Conservation (phyloP, 2,113 vertebrate genomes). For the Petaurus breviceps region DNA sequence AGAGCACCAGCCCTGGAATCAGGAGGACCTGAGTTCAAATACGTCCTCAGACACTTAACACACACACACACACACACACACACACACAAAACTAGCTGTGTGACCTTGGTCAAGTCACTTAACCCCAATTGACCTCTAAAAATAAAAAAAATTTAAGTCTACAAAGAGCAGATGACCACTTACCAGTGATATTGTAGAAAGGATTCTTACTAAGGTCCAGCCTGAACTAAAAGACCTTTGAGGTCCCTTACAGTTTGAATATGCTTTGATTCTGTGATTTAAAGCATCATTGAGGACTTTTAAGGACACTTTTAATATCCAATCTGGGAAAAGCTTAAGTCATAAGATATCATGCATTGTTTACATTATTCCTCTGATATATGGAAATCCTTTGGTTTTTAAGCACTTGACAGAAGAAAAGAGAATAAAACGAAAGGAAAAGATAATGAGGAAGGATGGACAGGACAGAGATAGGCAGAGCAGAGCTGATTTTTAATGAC, state of each 20-base stretch:
- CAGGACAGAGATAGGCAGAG: background rate
- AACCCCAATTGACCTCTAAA: too few relatives aligned
- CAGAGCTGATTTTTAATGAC: background rate
- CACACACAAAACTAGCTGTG: too few relatives aligned
- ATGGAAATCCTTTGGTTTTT: background rate
- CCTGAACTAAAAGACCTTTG: background rate
- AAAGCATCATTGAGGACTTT: background rate
- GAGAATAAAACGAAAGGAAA: background rate
- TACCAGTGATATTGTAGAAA: background rate
- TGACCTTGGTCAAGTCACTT: too few relatives aligned
- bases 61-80: too few relatives aligned
- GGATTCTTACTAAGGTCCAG: background rate
- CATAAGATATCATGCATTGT: background rate
- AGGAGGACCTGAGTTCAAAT: too few relatives aligned
- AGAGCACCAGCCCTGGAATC: too few relatives aligned
- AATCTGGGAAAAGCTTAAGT: background rate
- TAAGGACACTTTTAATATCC: background rate
- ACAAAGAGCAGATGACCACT: background rate
- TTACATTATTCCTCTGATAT: background rate
- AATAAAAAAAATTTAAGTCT: too few relatives aligned
- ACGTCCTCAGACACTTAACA: too few relatives aligned
- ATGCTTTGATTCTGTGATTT: background rate
- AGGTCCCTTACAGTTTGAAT: background rate
- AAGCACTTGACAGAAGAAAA: background rate
- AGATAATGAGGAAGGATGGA: background rate